These are phyloP conservation scores for Heliothis virescens DNA, from an alignment of 1,140 invertebrate genomes.

Conservation along the genomic window DNA sequence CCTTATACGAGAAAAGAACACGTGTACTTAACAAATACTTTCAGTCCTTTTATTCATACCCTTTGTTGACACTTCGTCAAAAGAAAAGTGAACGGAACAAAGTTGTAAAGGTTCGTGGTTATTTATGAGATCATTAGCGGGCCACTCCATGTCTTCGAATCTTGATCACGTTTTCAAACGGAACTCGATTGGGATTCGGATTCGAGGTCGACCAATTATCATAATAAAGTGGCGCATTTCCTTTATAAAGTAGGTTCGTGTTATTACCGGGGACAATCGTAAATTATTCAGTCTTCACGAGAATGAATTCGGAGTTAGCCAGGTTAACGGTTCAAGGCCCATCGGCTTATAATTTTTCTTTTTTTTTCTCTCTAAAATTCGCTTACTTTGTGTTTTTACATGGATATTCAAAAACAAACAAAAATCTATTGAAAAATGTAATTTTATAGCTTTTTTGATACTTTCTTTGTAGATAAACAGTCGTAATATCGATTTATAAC, in stretches of 20 bases:
- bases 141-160: constrained; percentile 50
- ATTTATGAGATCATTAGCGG: constrained; percentile 57
- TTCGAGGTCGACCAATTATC: constrained; percentile 53
- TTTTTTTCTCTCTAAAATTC: background rate
- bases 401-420: background rate
- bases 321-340: constrained; percentile 26
- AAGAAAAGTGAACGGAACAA: constrained; percentile 38
- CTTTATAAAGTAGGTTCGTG: constrained; percentile 53
- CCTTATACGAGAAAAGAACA: constrained; percentile 17
- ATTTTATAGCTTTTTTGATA: too few species aligned
- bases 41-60: constrained; percentile 35
- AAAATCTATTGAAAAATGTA: too few species aligned
- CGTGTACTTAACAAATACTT: constrained; percentile 29
- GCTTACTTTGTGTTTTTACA: background rate
- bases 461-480: too few species aligned
- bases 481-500: too few species aligned
- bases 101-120: constrained; percentile 38
- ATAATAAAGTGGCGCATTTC: constrained; percentile 55
- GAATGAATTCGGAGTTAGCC: constrained; percentile 21
- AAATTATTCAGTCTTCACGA: constrained; percentile 51
- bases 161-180: constrained; percentile 53
- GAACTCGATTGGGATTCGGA: constrained; percentile 51
- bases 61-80: constrained; percentile 46
- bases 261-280: constrained; percentile 49
- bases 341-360: background rate